These are phyloP conservation scores for Eurois occulta DNA, from an alignment of 2,888 invertebrate species.

Conservation along the genomic window DNA sequence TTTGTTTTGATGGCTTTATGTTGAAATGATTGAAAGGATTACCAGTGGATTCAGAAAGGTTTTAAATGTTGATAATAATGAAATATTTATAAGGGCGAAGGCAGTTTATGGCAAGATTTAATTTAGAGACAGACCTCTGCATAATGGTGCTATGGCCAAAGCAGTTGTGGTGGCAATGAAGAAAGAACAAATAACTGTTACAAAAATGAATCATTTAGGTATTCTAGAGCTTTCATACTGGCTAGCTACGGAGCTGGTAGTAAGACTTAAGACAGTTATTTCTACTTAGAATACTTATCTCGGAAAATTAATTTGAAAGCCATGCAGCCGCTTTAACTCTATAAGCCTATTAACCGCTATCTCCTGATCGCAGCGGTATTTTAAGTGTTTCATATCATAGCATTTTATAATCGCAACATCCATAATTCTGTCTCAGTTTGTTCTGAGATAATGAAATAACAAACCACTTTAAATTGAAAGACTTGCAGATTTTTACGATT, in stretches of 20 bases:
- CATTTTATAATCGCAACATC: constrained; percentile 3
- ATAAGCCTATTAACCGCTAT: constrained; percentile 48
- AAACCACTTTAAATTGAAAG: not conserved
- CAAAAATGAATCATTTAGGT: not conserved
- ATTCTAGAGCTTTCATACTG: not conserved
- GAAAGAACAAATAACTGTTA: not conserved
- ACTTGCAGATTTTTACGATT: not conserved
- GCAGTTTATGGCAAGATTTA: not conserved
- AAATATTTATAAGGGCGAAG: constrained; percentile 21
- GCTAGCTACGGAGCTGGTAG: not conserved
- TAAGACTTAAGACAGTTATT: not conserved
- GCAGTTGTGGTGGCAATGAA: not conserved
- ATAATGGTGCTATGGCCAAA: not conserved
- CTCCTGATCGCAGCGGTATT: constrained; percentile 16
- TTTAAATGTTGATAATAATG: constrained; percentile 17
- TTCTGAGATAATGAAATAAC: not conserved
- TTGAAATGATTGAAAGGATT: constrained; percentile 43
- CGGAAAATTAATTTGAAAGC: constrained; percentile 17
- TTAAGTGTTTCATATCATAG: constrained; percentile 16
- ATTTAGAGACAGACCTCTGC: not conserved
- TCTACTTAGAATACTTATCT: constrained; percentile 1
- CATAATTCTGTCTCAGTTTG: not conserved
- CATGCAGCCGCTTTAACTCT: constrained; percentile 14
- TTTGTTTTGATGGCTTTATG: constrained; percentile 37
- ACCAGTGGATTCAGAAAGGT: constrained; percentile 16